Conservation (phyloP, 2,113 vertebrate genomes). For the Lucifuga dentata region DNA sequence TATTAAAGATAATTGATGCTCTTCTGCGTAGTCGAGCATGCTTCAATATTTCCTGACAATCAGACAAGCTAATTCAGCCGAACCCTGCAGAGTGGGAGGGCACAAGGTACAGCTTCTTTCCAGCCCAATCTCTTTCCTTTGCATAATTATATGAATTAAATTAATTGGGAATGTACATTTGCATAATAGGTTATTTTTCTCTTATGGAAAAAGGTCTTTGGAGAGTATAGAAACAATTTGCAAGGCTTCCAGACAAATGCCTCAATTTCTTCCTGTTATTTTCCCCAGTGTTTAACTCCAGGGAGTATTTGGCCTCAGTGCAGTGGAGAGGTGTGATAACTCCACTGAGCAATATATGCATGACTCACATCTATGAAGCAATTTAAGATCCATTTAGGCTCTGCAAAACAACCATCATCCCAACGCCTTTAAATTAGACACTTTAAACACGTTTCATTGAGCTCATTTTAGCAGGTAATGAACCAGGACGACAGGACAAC, state of each 20-base stretch:
- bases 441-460: no score
- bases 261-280: slow-evolving; percentile 38
- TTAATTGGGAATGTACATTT: slow-evolving; percentile 76
- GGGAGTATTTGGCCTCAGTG: slow-evolving; percentile 50
- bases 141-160: slow-evolving; percentile 78
- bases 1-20: slow-evolving; percentile 61
- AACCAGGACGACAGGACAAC: no score
- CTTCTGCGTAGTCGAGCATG: slow-evolving; percentile 56
- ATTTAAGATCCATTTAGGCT: slow-evolving; percentile 61
- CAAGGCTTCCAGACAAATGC: slow-evolving; percentile 63
- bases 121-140: slow-evolving; percentile 62
- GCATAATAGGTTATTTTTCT: slow-evolving; percentile 78
- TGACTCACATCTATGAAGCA: slow-evolving; percentile 52
- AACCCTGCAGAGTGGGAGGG: slow-evolving; percentile 54
- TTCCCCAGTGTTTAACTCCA: slow-evolving; percentile 38
- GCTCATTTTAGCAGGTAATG: no score
- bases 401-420: slow-evolving; percentile 21
- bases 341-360: slow-evolving; percentile 42
- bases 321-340: slow-evolving; percentile 56
- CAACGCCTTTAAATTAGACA: slow-evolving; percentile 56
- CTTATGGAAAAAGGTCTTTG: slow-evolving; percentile 61
- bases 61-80: slow-evolving; percentile 67
- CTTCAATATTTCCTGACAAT: slow-evolving; percentile 53
- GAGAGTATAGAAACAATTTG: slow-evolving; percentile 78
- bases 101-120: slow-evolving; percentile 57